Base-by-base conservation (phyloP, 2,113 vertebrate species). In the Murina feae region DNA sequence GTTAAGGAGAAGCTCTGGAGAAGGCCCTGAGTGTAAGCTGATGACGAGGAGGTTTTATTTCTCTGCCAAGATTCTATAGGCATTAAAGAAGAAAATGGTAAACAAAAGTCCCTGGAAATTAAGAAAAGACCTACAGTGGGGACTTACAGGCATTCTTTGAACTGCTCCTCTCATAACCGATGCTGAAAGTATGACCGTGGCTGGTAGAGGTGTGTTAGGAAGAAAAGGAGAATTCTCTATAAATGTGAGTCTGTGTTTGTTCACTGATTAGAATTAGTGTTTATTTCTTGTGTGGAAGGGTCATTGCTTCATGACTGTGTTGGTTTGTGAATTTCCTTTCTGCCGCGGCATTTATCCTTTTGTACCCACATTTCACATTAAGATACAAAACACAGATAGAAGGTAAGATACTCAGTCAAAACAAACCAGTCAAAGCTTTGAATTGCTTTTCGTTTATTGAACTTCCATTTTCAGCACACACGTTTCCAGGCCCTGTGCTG, bases 251-350 rank as follows among this genome's bases (percentile, higher is more conserved):
- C 1, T 80, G 10, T 44, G 25, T 89, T 44, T 68, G 32, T 17
- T 79, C n/a, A 55, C 37, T 84, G 51, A 25, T 9, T 35, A 37
- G 68, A 11, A 17, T 35, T 74, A 1, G 1, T 23, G 49, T 51
- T 60, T 21, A 16, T 60, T 58, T 39, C 13, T 93, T 39, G 25
- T 32, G 5, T 83, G 49, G 35, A 72, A 79, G 68, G 80, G 42
- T 21, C 11, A 35, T 76, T 58, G 55, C 39, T 42, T 88, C 20
- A 47, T 13, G 79, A n/a, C 30, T 44, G 60, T 39, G 17, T 69
- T 74, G 21, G 66, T 65, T 60, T 17, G 37, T 74, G 81, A 68
- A 35, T 84, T 86, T 78, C 71, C 6, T 80, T 66, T 83, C 32
- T 82, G 37, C 8, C 11, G 37, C 14, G 39, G 23, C 18, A 28